Evolutionary conservation across 2,113 vertebrate genomes (phyloP), one percentile per base, ranked within the genome.

Genomic region (Dissostichus mawsoni): DNA sequence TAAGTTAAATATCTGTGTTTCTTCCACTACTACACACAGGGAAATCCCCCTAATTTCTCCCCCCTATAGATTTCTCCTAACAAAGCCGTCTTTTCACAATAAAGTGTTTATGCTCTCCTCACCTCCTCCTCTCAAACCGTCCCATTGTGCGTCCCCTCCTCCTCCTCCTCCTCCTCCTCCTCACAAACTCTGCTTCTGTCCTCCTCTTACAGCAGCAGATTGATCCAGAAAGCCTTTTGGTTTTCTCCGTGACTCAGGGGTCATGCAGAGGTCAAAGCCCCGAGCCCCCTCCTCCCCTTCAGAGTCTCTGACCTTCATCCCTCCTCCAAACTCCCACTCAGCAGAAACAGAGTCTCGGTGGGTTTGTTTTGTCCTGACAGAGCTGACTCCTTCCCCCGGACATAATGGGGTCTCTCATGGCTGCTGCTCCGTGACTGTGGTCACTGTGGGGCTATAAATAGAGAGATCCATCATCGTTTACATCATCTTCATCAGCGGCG

Each of bases 351-450:
- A 78, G 78, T 70, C 36, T 5, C 36, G 5, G 36, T 10, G 8
- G 18, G 80, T 88, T 82, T 90, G 90, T 90, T 84, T 81, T 88
- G 71, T 83, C 88, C 89, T 80, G 59, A 78, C 90, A 81, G 82
- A 84, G 84, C 83, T 87, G 90, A 92, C 91, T 93, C 89, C 87
- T 84, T 88, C 82, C 53, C 81, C 76, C 57, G 76, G 87, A 94
- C 94, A 95, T 93, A 95, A 94, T 93, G 89, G 90, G 85, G 80
- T 81, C 90, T 92, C 91, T 95, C 87, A 92, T 92, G 45, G 71
- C 65, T 87, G 63, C 87, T 81, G 67, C 77, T 87, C 84, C 90
- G 89, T 82, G 88, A 87, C 86, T 86, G 86, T 65, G 90, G 93
- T 89, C 81, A 87, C 80, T 84, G 74, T 78, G 72, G 59, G 66